phyloP scores from a whole-genome alignment of 2,113 vertebrate genomes.

The Barbus barbus region DNA sequence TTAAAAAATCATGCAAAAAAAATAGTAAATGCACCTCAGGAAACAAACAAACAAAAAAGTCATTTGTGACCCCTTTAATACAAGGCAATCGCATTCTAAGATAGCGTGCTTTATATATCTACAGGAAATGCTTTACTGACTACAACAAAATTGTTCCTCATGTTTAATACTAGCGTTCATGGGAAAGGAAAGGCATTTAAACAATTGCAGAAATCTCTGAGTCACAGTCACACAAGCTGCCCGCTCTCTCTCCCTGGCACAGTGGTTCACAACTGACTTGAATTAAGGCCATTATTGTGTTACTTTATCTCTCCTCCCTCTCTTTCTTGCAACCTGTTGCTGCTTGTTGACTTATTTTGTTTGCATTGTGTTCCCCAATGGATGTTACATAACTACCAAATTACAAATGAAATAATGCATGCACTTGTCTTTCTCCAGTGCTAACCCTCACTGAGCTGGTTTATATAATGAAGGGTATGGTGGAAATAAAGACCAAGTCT shows the following conservation, averaged over 20 bases:
- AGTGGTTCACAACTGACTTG: neutral
- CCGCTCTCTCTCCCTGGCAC: neutral
- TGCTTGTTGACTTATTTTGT: conserved; percentile 19
- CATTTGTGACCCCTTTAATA: neutral
- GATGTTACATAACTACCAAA: conserved; percentile 38
- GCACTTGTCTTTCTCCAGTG: neutral
- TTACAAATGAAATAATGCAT: neutral
- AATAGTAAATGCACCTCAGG: neutral
- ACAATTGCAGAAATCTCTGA: neutral
- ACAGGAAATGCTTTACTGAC: neutral
- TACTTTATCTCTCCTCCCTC: neutral
- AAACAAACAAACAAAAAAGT: neutral
- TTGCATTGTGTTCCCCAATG: conserved; percentile 27
- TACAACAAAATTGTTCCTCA: neutral
- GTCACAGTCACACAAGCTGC: neutral
- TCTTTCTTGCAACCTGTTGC: conserved; percentile 22
- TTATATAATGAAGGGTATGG: conserved; percentile 49
- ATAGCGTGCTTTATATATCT: neutral
- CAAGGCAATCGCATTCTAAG: neutral
- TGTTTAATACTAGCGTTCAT: neutral
- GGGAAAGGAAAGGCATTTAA: neutral
- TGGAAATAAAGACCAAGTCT: conserved; percentile 31
- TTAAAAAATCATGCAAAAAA: neutral
- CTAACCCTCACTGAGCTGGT: conserved; percentile 11
- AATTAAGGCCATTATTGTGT: conserved; percentile 14